A percentile compares a stretch with the other conserved stretches of the same genome.
These are phyloP conservation scores for Ctenopoma multispine DNA, from an alignment of 2,797 vertebrate genomes.

Conservation along the genomic window DNA sequence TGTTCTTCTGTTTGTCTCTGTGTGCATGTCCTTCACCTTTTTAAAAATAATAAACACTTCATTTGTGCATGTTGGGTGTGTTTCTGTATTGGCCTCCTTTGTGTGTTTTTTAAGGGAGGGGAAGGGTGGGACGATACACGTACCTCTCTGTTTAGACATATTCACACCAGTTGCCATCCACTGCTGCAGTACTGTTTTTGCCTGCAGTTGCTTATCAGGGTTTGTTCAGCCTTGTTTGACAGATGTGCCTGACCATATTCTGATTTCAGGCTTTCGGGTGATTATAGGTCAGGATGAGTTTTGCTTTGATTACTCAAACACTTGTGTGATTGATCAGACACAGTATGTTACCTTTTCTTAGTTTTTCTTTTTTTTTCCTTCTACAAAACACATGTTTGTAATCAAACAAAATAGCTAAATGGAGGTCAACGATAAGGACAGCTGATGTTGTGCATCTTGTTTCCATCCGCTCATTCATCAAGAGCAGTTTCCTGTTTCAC, in stretches of 20 bases:
- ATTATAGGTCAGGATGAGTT: slow-evolving; percentile 7
- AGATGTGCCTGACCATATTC: neutral
- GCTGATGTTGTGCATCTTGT: slow-evolving; percentile 19
- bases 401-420: slow-evolving; percentile 1
- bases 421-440: slow-evolving; percentile 26
- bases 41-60: slow-evolving; percentile 50
- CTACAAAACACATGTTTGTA: slow-evolving; percentile 6
- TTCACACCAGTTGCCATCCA: slow-evolving; percentile 29
- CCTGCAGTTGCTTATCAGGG: slow-evolving; percentile 56
- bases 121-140: slow-evolving; percentile 16
- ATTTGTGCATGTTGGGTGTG: slow-evolving; percentile 55
- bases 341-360: neutral
- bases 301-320: neutral
- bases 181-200: slow-evolving; percentile 13
- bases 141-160: slow-evolving; percentile 75
- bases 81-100: slow-evolving; percentile 46
- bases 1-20: slow-evolving; percentile 49
- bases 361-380: neutral
- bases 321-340: slow-evolving; percentile 1
- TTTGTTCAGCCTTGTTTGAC: slow-evolving; percentile 27
- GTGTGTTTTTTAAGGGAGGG: slow-evolving; percentile 35
- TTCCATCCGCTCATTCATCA: slow-evolving; percentile 26
- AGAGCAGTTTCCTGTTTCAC: slow-evolving; percentile 28
- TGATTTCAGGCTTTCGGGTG: neutral
- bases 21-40: slow-evolving; percentile 58